A percentile compares a stretch with the other conserved stretches of the same genome.
Evolutionary conservation across 2,888 invertebrate species (phyloP).

Genomic region (Lasioglossum pauxillum): DNA sequence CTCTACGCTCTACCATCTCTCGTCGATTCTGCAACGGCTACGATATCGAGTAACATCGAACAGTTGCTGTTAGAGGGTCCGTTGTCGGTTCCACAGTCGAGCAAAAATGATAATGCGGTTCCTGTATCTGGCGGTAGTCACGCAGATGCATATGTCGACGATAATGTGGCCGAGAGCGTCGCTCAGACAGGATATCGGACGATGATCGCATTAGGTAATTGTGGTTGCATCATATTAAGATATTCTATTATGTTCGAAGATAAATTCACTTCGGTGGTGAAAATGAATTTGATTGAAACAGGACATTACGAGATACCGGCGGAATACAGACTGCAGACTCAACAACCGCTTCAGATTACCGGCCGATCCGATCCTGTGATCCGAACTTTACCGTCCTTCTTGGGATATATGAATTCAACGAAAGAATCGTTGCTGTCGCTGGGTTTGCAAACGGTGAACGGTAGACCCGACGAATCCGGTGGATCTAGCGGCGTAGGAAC

Average conservation of each 20-base stretch:
- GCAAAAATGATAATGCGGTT: conserved; percentile 72
- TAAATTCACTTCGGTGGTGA: background rate
- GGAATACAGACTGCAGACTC: conserved; percentile 80
- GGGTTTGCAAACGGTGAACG: background rate
- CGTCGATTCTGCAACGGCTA: conserved; percentile 95
- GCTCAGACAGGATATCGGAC: conserved; percentile 70
- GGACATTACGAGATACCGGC: conserved; percentile 81
- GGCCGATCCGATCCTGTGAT: conserved; percentile 82
- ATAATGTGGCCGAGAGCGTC: conserved; percentile 55
- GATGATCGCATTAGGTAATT: conserved; percentile 76
- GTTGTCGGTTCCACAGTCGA: conserved; percentile 75
- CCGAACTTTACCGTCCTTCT: conserved; percentile 45
- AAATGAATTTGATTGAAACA: conserved; percentile 31
- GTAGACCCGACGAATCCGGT: conserved; percentile 11
- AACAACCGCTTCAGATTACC: conserved; percentile 81
- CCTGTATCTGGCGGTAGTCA: conserved; percentile 71
- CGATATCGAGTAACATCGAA: conserved; percentile 90
- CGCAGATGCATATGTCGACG: conserved; percentile 69
- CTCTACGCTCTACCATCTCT: conserved; percentile 96
- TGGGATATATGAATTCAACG: conserved; percentile 36
- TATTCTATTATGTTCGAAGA: background rate
- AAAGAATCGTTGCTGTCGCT: conserved; percentile 26
- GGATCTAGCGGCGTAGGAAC: conserved; percentile 31
- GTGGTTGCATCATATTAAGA: background rate
- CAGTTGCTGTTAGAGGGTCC: conserved; percentile 92